These are phyloP conservation scores for Montipora cactus DNA, from an alignment of 64 coral and sea anemone genomes.

Conservation along the genomic window DNA sequence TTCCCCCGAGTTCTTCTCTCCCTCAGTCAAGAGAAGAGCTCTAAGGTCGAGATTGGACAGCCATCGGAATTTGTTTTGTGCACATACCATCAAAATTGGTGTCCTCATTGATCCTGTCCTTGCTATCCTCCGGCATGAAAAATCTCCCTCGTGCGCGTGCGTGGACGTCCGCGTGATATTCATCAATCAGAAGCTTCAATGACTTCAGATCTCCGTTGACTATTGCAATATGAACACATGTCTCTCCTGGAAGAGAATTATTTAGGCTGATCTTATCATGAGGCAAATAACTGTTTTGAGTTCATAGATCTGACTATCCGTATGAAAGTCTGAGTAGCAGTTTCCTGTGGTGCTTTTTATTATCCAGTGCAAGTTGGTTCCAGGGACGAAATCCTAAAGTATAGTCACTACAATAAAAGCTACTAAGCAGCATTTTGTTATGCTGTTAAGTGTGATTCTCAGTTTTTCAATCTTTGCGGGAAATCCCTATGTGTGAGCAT, in stretches of 20 bases:
- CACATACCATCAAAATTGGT: constrained; percentile 75
- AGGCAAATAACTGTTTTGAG: too few species aligned
- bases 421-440: background rate
- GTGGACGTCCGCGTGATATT: constrained; percentile 62
- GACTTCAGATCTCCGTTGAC: constrained; percentile 83
- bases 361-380: background rate
- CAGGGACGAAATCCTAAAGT: background rate
- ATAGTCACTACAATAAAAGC: background rate
- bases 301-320: too few species aligned
- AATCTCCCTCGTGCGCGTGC: constrained; percentile 76
- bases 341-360: background rate
- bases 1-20: too few species aligned
- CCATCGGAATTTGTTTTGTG: background rate
- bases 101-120: constrained; percentile 62
- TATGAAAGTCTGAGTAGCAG: background rate
- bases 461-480: too few species aligned
- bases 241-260: constrained; percentile 61
- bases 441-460: background rate
- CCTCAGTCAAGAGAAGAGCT: too few species aligned
- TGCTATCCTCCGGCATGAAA: constrained; percentile 87
- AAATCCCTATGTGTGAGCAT: too few species aligned
- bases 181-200: constrained; percentile 59
- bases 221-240: constrained; percentile 76
- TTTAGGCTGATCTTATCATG: too few species aligned
- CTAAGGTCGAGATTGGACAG: too few species aligned